A percentile compares a stretch with the other conserved stretches of the same genome.
phyloP scores from a whole-genome alignment of 2,113 vertebrate species.

The Clupea harengus region DNA sequence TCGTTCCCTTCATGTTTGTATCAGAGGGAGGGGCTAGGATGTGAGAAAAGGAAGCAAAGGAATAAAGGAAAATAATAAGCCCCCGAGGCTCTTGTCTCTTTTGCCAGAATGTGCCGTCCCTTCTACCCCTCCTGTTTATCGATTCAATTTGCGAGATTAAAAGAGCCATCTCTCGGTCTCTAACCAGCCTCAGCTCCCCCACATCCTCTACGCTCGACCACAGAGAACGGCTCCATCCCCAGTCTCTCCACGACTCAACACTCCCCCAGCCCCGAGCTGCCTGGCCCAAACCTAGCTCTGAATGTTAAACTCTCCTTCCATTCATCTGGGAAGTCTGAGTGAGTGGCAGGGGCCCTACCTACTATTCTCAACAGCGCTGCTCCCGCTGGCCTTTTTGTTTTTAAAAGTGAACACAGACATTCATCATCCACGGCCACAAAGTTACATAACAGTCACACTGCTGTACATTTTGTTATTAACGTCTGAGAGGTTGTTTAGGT shows the following conservation, averaged over 20 bases:
- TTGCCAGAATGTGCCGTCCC: conserved; percentile 1
- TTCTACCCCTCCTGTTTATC: conserved; percentile 12
- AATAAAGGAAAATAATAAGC: too few species aligned
- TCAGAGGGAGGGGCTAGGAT: too few species aligned
- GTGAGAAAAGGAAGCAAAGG: too few species aligned
- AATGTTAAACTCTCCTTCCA: not conserved
- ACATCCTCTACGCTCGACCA: not conserved
- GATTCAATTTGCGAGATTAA: conserved; percentile 29
- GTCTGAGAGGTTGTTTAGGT: not conserved
- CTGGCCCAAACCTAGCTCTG: not conserved
- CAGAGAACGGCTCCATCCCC: not conserved
- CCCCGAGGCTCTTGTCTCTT: not conserved
- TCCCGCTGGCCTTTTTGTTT: too few species aligned
- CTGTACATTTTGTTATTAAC: not conserved
- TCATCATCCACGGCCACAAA: not conserved
- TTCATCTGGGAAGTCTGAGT: not conserved
- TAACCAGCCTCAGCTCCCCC: not conserved
- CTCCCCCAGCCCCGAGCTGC: not conserved
- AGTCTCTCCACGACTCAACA: conserved; percentile 9
- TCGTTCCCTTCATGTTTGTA: too few species aligned
- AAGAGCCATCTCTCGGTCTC: conserved; percentile 21
- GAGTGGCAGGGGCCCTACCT: not conserved
- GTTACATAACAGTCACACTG: not conserved
- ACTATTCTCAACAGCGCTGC: not conserved
- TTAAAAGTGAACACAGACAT: not conserved